Evolutionary conservation across 2,888 invertebrate species (phyloP), one percentile per base, ranked within the genome.

Genomic region (Euplexia lucipara): DNA sequence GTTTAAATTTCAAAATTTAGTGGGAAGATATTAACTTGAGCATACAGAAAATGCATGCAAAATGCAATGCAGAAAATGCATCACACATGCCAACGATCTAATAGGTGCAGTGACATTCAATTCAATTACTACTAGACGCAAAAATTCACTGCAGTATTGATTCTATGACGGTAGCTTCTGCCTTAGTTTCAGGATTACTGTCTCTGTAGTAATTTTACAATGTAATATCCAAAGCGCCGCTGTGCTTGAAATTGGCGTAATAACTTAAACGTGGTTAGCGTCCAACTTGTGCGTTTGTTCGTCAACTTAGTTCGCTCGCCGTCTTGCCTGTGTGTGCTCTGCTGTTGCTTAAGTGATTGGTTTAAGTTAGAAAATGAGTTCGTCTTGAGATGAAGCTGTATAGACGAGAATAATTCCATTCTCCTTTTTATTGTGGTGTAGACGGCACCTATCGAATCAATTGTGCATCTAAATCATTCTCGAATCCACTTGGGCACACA

Each of bases 291-390:
- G 41, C 61, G 57, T 59, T 60, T 63, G 76, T 64, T 69, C 70
- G 70, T 51, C 70, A 52, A 70, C 32, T 64, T 53, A 45, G 73
- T 64, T 64, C 32, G 35, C 44, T 41, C 18, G 57, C 32, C 73
- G 20, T 41, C 53, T 42, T 34, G 71, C 8, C 76, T 41, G 71
- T 76, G 71, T 74, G 76, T 74, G 45, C 59, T 54, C 51, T 51
- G 70, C 69, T 72, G 70, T 75, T 76, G 54, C 76, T 52, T 76
- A 74, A 74, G 73, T 74, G 77, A 74, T 74, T 74, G 73, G 53
- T 76, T 73, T 65, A 70, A 74, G 54, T 64, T 64, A 64, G 57
- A 74, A 53, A 70, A 76, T 64, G 73, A 74, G 71, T 76, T 53
- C 63, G 47, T 64, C 47, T 56, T 60, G n/a, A 64, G 64, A 70